Percentiles rank a stretch among this genome's conserved stretches.
phyloP scores from a whole-genome alignment of 2,797 vertebrate species.

The Odontamblyopus rebecca region DNA sequence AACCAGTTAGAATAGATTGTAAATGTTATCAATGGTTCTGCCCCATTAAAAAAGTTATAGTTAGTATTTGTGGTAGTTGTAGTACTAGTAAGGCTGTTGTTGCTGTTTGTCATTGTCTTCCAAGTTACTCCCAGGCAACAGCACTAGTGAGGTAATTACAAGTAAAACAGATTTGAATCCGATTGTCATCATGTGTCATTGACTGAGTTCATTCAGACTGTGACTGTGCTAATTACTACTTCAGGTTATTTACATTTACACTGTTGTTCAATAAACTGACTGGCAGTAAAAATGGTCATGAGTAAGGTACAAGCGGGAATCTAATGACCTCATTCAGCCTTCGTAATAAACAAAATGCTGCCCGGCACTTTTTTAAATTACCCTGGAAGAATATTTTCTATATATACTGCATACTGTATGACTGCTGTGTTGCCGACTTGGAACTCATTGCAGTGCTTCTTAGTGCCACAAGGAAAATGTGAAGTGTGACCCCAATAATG shows the following conservation, averaged over 20 bases:
- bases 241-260: conserved; percentile 30
- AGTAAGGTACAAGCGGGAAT: conserved; percentile 33
- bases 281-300: conserved; percentile 18
- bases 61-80: too few species aligned
- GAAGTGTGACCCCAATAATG: conserved; percentile 58
- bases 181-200: conserved; percentile 5
- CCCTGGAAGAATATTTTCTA: conserved; percentile 23
- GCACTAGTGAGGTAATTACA: neutral
- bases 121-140: neutral
- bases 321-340: conserved; percentile 39
- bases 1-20: too few species aligned
- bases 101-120: too few species aligned
- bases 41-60: too few species aligned
- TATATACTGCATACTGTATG: conserved; percentile 25
- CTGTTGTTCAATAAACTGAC: conserved; percentile 35
- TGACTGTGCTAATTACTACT: conserved; percentile 20
- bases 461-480: conserved; percentile 47
- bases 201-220: conserved; percentile 20
- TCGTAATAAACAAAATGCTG: conserved; percentile 43
- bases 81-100: too few species aligned
- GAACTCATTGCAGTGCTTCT: conserved; percentile 38
- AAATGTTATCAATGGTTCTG: too few species aligned
- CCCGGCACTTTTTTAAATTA: conserved; percentile 51
- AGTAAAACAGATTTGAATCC: conserved; percentile 13
- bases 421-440: conserved; percentile 34